These are phyloP conservation scores for Eupithecia inturbata DNA, from an alignment of 2,888 invertebrate genomes.

Conservation along the genomic window DNA sequence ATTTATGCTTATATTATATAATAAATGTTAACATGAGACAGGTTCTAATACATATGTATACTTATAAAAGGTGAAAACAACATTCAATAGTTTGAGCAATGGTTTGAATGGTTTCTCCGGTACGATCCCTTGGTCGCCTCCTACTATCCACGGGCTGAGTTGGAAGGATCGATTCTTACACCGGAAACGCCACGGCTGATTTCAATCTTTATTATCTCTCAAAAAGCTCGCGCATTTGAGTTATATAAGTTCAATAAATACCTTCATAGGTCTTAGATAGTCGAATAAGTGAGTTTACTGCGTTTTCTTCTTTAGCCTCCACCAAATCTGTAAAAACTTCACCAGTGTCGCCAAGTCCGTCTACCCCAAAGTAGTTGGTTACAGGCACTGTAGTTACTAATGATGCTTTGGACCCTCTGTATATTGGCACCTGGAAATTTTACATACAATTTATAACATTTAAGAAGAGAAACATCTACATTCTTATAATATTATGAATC, in stretches of 20 bases:
- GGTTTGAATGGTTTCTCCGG: too few species aligned
- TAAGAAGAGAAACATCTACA: too few species aligned
- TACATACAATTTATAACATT: neutral
- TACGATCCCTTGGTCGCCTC: too few species aligned
- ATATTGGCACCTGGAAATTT: constrained; percentile 86
- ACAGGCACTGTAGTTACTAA: constrained; percentile 67
- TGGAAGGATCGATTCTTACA: neutral
- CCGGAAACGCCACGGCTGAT: neutral
- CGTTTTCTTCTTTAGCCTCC: constrained; percentile 79
- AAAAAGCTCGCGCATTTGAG: neutral
- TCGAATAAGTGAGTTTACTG: constrained; percentile 84
- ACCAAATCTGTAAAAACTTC: constrained; percentile 72
- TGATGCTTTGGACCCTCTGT: constrained; percentile 84
- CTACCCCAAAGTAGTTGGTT: constrained; percentile 83
- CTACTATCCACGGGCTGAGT: too few species aligned
- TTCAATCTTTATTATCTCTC: neutral
- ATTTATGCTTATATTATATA: too few species aligned
- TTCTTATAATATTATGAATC: too few species aligned
- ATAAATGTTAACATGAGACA: too few species aligned
- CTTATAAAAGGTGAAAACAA: too few species aligned
- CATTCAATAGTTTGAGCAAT: too few species aligned
- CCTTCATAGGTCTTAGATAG: constrained; percentile 83
- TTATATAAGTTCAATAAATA: constrained; percentile 43
- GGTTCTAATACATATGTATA: too few species aligned
- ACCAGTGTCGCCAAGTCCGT: constrained; percentile 88